A percentile compares a stretch with the other conserved stretches of the same genome.
Conservation (phyloP, 2,113 vertebrate species). For the Nibea coibor region DNA sequence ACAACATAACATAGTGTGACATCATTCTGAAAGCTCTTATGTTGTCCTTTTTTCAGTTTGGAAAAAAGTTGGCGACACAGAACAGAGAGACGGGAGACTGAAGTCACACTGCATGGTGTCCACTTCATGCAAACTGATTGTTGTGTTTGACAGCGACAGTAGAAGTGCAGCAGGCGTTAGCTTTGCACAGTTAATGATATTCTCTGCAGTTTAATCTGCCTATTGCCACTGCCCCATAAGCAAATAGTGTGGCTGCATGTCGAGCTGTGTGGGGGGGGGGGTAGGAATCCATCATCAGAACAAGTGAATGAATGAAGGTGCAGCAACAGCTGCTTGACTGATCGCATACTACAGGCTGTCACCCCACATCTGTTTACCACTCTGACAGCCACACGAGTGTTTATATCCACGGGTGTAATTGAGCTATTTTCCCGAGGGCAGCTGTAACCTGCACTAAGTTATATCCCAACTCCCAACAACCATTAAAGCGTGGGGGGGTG, state of each 20-base stretch:
- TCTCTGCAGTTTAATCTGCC: slow-evolving; percentile 66
- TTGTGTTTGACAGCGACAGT: slow-evolving; percentile 45
- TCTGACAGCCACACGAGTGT: slow-evolving; percentile 62
- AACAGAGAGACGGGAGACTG: slow-evolving; percentile 22
- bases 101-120: slow-evolving; percentile 22
- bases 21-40: slow-evolving; percentile 63
- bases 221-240: slow-evolving; percentile 53
- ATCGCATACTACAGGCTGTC: slow-evolving; percentile 52
- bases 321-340: slow-evolving; percentile 70
- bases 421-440: slow-evolving; percentile 72
- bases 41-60: slow-evolving; percentile 29
- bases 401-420: slow-evolving; percentile 72
- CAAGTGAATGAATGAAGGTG: slow-evolving; percentile 66
- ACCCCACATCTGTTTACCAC: slow-evolving; percentile 76
- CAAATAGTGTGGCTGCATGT: slow-evolving; percentile 55
- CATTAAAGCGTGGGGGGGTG: slow-evolving; percentile 65
- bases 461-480: slow-evolving; percentile 75
- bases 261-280: slow-evolving; percentile 30
- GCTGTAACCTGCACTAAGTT: slow-evolving; percentile 71
- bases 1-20: slow-evolving; percentile 71
- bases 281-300: slow-evolving; percentile 54
- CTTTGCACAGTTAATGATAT: slow-evolving; percentile 46
- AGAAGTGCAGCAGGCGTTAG: slow-evolving; percentile 37
- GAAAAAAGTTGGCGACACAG: slow-evolving; percentile 18
- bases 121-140: slow-evolving; percentile 45